Evolutionary conservation across 2,113 vertebrate genomes (phyloP), one percentile per base, ranked within the genome.

Genomic region (Turnix velox): DNA sequence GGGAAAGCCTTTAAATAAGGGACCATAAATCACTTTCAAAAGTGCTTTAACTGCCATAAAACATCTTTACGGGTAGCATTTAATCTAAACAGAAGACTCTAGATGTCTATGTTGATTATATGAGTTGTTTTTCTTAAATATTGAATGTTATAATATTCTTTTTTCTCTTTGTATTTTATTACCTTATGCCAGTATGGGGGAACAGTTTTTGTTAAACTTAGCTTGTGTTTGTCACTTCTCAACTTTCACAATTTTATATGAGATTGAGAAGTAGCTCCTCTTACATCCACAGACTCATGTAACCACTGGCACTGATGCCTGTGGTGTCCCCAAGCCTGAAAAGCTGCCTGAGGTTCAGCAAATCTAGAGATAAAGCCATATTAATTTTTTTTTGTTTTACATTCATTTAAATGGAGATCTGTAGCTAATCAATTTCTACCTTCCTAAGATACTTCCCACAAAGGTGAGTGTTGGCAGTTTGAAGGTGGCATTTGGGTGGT

Each of bases 1-100:
- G 58, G 69, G 65, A 71, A 82, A 54, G 54, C 80, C 94, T 94
- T 96, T 84, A 69, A n/a, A 10, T 82, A 84, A 76, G 62, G 58
- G 31, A 84, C 68, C 24, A 73, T 84, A 91, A 92, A 92, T 94
- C 18, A 79, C 45, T 72, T 88, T 84, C n/a, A 40, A 20, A 90
- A 92, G 54, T 52, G 87, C 84, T 87, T 84, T 92, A 68, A 27
- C 84, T 84, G 52, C 65, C 77, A 65, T 73, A 66, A 88, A 90
- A 61, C 0, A 0, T 84, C 65, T 63, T 77, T 62, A 74, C 87
- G 52, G 69, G 31, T 72, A 72, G 37, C n/a, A 57, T 68, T 93
- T 87, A 79, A 90, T 74, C 86, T 69, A 78, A 78, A 57, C 52
- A 58, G 31, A 92, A 88, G 49, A 78, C 78, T 52, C n/a, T 37